Base-by-base conservation (phyloP, 2,888 invertebrate species). In the Clepsis dumicolana region DNA sequence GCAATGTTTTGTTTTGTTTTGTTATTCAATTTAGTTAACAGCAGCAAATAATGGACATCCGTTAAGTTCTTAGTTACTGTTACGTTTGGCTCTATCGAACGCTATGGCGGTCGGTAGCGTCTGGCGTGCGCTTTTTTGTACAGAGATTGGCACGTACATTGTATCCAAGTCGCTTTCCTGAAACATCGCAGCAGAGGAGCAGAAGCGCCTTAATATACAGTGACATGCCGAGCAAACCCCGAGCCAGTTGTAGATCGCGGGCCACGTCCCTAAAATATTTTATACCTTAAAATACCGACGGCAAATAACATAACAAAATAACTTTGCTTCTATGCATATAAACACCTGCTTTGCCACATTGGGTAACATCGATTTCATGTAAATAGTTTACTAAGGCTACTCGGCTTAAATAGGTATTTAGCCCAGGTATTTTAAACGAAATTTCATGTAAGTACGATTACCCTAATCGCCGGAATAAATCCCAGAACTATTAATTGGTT, bases 401-500 rank as follows among this genome's bases (percentile, higher is more conserved):
- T 44, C 16, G 27, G 27, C 16, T 27, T 53, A 53, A 2, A 8
- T 29, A 4, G 29, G 44, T 44, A 44, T 44, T 16, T 8, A 44
- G 16, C 44, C 18, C n/a, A n/a, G n/a, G n/a, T 44, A 44, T 18
- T 44, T 44, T 44, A 44, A 44, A 44, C 8, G 18, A 44, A 44
- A 2, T 16, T 14, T 41, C 0, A 41, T 29, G 10, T 54, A 54
- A 14, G 14, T 21, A 14, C 21, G 14, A 16, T 57, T 64, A 68
- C 59, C 68, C 68, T 68, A 68, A 68, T 64, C 41, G n/a, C 68
- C 63, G 63, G 59, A 68, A 64, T 53, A 59, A 27, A 32, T n/a
- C 25, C 25, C 52, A 52, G 52, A 24, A 52, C n/a, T 25, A 52
- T 52, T 10, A 24, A 25, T 52, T 52, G 48, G 12, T 25, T 52